A percentile compares a stretch with the other conserved stretches of the same genome.
Evolutionary conservation across 2,113 vertebrate genomes (phyloP).

Genomic region (Chionis minor): DNA sequence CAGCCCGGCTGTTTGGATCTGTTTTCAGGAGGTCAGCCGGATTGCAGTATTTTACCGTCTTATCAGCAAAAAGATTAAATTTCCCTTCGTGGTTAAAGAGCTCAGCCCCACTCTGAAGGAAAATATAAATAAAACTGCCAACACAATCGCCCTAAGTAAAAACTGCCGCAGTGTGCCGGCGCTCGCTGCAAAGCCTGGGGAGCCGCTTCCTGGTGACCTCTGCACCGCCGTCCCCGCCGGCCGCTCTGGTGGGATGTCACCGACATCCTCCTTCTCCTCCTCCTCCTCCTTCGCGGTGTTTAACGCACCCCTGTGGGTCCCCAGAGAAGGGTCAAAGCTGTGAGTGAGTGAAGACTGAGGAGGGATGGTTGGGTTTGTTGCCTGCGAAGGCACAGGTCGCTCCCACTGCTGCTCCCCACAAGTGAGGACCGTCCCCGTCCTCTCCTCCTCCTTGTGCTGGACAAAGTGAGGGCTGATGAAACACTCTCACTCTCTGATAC

Average conservation of each 20-base stretch:
- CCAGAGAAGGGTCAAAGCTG: background rate
- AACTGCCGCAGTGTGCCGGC: background rate
- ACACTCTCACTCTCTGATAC: background rate
- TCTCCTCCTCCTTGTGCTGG: background rate
- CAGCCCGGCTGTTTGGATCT: slow-evolving; percentile 36
- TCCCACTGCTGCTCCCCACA: rapidly evolving
- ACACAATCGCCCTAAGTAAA: background rate
- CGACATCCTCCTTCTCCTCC: background rate
- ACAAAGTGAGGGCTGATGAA: background rate
- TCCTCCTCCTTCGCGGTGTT: background rate
- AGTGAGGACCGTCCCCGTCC: rapidly evolving
- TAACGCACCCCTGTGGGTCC: background rate
- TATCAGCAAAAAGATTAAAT: slow-evolving; percentile 58
- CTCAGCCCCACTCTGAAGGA: slow-evolving; percentile 1
- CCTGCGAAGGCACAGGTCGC: background rate
- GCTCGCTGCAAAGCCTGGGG: background rate
- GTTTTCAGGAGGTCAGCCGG: slow-evolving; percentile 34
- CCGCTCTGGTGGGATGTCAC: background rate
- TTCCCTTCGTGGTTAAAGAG: slow-evolving; percentile 18
- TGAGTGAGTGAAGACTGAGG: background rate
- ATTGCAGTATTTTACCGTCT: slow-evolving; percentile 45
- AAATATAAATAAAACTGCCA: slow-evolving; percentile 24
- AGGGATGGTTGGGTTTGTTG: background rate
- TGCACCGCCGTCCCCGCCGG: background rate
- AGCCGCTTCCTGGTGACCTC: background rate